These are phyloP conservation scores for Chromoteleia sp. DNA, from an alignment of 2,888 invertebrate species.

Conservation along the genomic window DNA sequence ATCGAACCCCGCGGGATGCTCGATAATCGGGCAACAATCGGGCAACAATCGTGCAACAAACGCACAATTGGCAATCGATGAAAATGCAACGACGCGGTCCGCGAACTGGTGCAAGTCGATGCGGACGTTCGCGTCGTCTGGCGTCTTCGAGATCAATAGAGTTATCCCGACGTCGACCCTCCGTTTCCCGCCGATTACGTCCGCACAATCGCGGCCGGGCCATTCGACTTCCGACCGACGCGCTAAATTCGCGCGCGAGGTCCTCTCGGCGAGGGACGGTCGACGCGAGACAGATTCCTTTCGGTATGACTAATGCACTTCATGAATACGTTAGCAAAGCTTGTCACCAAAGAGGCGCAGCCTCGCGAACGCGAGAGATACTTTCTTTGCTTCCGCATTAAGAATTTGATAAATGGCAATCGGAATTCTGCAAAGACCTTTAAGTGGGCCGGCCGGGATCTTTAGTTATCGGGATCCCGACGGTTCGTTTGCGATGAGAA, in stretches of 20 bases:
- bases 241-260: conserved; percentile 6
- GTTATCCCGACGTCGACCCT: conserved; percentile 57
- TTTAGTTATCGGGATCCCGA: conserved; percentile 12
- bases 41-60: not conserved
- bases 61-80: conserved; percentile 8
- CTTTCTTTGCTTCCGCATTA: conserved; percentile 1
- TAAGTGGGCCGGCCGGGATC: conserved; percentile 10
- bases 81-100: conserved; percentile 1
- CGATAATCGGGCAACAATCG: too few species aligned
- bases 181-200: conserved; percentile 54
- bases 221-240: conserved; percentile 41
- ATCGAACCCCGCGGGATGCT: too few species aligned
- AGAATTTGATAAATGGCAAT: conserved; percentile 28
- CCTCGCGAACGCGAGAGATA: not conserved
- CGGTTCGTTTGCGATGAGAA: conserved; percentile 15
- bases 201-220: conserved; percentile 54
- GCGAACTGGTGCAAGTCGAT: conserved; percentile 12
- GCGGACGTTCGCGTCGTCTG: conserved; percentile 38
- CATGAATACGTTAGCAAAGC: conserved; percentile 23
- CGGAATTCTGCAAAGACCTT: conserved; percentile 12
- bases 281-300: conserved; percentile 10
- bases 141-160: conserved; percentile 63
- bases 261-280: not conserved
- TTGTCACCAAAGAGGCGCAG: not conserved
- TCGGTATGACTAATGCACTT: conserved; percentile 33